Base-by-base conservation (phyloP, 2,113 vertebrate species). In the Takifugu bimaculatus region DNA sequence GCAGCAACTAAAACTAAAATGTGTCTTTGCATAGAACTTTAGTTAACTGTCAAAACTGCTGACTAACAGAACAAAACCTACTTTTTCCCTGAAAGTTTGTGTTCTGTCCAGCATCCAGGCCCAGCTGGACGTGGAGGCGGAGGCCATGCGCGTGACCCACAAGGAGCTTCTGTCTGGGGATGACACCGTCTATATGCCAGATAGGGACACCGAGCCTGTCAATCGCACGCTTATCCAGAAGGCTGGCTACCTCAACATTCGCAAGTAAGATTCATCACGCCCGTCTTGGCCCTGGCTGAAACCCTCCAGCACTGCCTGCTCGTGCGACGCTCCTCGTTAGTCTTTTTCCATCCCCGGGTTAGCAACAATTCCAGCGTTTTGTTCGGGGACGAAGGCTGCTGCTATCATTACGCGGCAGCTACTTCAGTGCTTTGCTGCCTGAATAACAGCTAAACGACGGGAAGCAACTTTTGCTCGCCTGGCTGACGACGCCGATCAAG, bases 181-280 rank as follows among this genome's bases (percentile, higher is more conserved):
- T 13, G 94, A 99, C 75, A 85, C 90, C 0, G 84, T 94, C 71
- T 99, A 99, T 49, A 95, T 92, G 14, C 97, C 95, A 0, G 97
- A 99, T 84, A 92, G 83, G 5, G 93, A 96, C 60, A 83, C 65
- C 1, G 83, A 91, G 14, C 79, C 86, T 20, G 90, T 95, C 85
- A 98, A 97, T 65, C 94, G 96, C 79, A 94, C 93, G 5, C 94
- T 98, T 29, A 93, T 97, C 72, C 97, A 98, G 89, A 98, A 97
- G 86, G 93, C 95, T 14, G 97, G 97, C 49, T 99, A 98, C 89
- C 95, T 99, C 74, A 98, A 98, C 74, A 95, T 99, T 61, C 91
- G 97, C 82, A 98, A 93, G 97, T 99, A 91, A 90, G 93, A 52
- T 50, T 67, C 14, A 62, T 77, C 57, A 28, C 62, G 14, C 47